Base-by-base conservation (phyloP, 2,113 vertebrate genomes). In the Triplophysa dalaica region DNA sequence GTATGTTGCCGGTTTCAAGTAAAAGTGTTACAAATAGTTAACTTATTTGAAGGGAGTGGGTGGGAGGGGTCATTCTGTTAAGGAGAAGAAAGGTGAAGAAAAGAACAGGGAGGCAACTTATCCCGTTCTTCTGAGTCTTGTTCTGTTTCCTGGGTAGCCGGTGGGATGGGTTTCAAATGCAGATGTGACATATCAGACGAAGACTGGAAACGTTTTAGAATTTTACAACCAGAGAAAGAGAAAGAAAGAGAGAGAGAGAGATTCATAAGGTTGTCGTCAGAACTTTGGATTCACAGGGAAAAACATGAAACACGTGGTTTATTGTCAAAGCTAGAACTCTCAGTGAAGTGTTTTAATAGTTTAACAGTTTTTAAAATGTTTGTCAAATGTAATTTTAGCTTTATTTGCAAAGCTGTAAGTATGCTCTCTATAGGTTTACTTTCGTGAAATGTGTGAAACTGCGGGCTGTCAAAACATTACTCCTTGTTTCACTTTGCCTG, bases 101-200 rank as follows among this genome's bases (percentile, higher is more conserved):
- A 33, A 56, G 50, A 43, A 33, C 24, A 72, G 24, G 52, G 63
- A 33, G 78, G 61, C 69, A 61, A 63, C 72, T 48, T 22, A 67
- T 75, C 48, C 41, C 72, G 79, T 81, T 75, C 64, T 74, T 81
- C 24, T 45, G 54, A 12, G 70, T 19, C 72, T 69, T 21, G 26
- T 69, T 64, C 56, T 41, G 72, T 72, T 80, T 73, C 74, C 73
- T 65, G 17, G 67, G 73, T 29, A 61, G 67, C 82, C 21, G 16
- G 41, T 66, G 50, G 74, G 78, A 80, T 21, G 33, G 26, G 24
- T 70, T 56, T 69, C 52, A 29, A 79, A 70, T 50, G 77, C 48
- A 70, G 50, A 60, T 38, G 38, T 66, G 77, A 19, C 45, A 50
- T 75, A 60, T 65, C 52, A 60, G 73, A 58, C 29, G 13, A 43